A percentile compares a stretch with the other conserved stretches of the same genome.
Conservation (phyloP, 2,888 invertebrate species). For the Drosophila picticornis region DNA sequence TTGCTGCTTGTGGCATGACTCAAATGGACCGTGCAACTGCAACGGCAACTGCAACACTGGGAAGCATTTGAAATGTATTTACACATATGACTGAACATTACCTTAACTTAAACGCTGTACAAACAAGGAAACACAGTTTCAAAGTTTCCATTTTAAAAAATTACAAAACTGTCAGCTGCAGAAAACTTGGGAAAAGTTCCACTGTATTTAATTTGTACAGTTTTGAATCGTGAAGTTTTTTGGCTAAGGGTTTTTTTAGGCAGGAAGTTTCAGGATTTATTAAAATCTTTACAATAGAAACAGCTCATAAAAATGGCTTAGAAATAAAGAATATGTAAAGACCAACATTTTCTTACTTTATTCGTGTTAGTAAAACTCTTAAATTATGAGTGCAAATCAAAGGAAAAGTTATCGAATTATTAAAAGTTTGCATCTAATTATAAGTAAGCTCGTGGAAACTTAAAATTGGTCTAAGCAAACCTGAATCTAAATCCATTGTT, state of each 20-base stretch:
- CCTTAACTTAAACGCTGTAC: slow-evolving; percentile 13
- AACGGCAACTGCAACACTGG: slow-evolving; percentile 51
- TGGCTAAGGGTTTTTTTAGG: not conserved
- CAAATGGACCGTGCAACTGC: slow-evolving; percentile 72
- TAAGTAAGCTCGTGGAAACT: not conserved
- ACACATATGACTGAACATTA: slow-evolving; percentile 55
- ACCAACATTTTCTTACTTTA: not conserved
- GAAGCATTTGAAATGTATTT: slow-evolving; percentile 69
- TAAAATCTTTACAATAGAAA: not conserved
- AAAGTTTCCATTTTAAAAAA: slow-evolving; percentile 1
- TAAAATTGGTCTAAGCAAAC: not conserved
- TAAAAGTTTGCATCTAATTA: not conserved
- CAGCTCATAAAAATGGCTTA: not conserved
- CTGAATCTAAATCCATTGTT: not conserved
- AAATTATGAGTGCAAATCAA: not conserved
- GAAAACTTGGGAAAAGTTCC: not conserved
- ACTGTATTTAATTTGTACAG: not conserved
- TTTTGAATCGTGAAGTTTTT: not conserved
- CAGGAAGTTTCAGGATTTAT: not conserved
- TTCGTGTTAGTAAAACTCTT: not conserved
- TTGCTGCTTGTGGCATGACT: slow-evolving; percentile 42
- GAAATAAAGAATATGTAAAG: not conserved
- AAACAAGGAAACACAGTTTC: slow-evolving; percentile 38
- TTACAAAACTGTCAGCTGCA: not conserved
- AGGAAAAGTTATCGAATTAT: not conserved